Evolutionary conservation across 2,113 vertebrate genomes (phyloP).

Genomic region (Erythrolamprus reginae): DNA sequence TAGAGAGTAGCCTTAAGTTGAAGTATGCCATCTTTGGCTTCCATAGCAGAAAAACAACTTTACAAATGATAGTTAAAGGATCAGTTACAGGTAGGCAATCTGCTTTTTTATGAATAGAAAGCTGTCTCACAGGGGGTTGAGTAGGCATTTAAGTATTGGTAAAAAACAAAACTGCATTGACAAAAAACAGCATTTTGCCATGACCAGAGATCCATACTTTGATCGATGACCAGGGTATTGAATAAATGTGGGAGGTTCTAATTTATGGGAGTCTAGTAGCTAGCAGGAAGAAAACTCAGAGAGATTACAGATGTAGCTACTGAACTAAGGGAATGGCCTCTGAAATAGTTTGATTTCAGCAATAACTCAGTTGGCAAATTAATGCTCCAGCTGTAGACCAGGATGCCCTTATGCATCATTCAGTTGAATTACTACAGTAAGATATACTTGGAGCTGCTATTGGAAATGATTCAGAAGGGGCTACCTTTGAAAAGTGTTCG

Average conservation of each 20-base stretch:
- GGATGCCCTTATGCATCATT: background rate
- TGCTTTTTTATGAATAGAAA: background rate
- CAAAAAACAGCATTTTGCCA: background rate
- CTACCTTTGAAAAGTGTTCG: too few species aligned
- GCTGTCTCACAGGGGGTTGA: background rate
- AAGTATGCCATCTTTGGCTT: background rate
- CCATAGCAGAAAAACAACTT: background rate
- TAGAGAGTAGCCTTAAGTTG: background rate
- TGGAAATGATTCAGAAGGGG: background rate
- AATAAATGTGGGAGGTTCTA: background rate
- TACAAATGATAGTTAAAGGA: background rate
- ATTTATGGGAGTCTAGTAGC: background rate
- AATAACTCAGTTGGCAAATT: background rate
- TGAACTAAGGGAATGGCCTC: background rate
- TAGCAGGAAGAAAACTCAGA: background rate
- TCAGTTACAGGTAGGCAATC: background rate
- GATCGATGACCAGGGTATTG: background rate
- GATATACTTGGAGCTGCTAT: background rate
- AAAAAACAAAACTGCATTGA: background rate
- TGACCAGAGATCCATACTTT: background rate
- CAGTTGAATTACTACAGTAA: background rate
- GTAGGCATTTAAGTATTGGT: background rate
- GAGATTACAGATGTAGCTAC: background rate
- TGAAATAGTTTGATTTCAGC: background rate
- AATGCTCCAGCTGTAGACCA: background rate